These are phyloP conservation scores for Megalurothrips usitatus DNA, from an alignment of 2,888 invertebrate species.

Conservation along the genomic window DNA sequence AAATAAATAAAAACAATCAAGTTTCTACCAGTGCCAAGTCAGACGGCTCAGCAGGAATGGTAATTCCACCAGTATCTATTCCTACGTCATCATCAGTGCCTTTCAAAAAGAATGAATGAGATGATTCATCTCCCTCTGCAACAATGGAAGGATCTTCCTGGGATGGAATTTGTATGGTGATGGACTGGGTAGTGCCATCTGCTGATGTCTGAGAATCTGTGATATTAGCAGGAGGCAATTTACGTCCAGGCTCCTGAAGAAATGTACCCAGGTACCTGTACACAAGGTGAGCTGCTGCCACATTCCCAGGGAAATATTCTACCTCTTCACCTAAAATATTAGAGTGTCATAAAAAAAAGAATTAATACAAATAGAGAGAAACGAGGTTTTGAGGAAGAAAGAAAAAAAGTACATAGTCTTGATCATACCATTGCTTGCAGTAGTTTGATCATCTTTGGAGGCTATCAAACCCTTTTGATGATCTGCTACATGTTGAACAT, in stretches of 20 bases:
- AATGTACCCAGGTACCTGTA: slow-evolving; percentile 46
- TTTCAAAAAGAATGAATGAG: slow-evolving; percentile 3
- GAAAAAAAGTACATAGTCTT: background rate
- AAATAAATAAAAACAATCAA: background rate
- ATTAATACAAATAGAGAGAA: background rate
- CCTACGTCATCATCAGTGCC: background rate
- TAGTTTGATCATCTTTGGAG: slow-evolving; percentile 36
- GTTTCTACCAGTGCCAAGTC: background rate
- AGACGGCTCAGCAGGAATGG: slow-evolving; percentile 1
- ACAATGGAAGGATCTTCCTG: background rate
- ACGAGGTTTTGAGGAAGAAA: background rate
- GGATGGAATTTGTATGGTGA: slow-evolving; percentile 38
- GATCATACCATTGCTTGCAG: slow-evolving; percentile 35
- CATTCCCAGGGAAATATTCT: slow-evolving; percentile 47
- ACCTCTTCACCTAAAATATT: slow-evolving; percentile 41
- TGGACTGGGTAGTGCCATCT: slow-evolving; percentile 42
- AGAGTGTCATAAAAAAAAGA: slow-evolving; percentile 29
- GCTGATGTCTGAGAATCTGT: slow-evolving; percentile 47
- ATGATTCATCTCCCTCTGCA: background rate
- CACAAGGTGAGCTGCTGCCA: slow-evolving; percentile 47
- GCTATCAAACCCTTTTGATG: slow-evolving; percentile 52
- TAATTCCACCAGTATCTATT: slow-evolving; percentile 3
- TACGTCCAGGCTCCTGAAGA: slow-evolving; percentile 42
- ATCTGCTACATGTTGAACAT: slow-evolving; percentile 52
- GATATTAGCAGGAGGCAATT: slow-evolving; percentile 45